phyloP scores from a whole-genome alignment of 2,113 vertebrate species.

The Pristiophorus japonicus region DNA sequence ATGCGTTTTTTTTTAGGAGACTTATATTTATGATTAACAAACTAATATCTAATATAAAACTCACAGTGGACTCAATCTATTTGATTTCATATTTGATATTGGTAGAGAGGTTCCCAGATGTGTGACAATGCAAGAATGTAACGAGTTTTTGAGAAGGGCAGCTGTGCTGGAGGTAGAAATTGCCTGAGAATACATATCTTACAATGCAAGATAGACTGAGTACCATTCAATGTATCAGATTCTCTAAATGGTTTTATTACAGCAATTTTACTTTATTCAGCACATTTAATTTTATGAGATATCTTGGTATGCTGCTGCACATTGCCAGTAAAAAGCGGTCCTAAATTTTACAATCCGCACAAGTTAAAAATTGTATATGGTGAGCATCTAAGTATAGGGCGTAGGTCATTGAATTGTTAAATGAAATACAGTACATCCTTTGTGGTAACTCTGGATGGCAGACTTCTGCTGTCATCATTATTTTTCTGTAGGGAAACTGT shows the following conservation, averaged over 20 bases:
- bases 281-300: background rate
- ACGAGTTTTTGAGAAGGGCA: background rate
- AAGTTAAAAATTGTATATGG: background rate
- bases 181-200: background rate
- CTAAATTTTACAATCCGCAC: background rate
- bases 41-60: background rate
- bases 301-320: background rate
- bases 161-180: background rate
- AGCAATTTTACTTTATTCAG: background rate
- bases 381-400: conserved; percentile 15
- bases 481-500: background rate
- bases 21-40: background rate
- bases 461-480: conserved; percentile 13
- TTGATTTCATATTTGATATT: background rate
- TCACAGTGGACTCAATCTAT: background rate
- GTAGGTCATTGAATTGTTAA: background rate
- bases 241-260: background rate
- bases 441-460: background rate
- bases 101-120: background rate
- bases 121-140: background rate
- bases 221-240: background rate
- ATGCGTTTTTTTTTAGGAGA: background rate
- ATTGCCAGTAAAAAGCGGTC: background rate
- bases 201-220: background rate
- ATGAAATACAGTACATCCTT: background rate